phyloP scores from a whole-genome alignment of 2,113 vertebrate genomes.

The Ondatra zibethicus region DNA sequence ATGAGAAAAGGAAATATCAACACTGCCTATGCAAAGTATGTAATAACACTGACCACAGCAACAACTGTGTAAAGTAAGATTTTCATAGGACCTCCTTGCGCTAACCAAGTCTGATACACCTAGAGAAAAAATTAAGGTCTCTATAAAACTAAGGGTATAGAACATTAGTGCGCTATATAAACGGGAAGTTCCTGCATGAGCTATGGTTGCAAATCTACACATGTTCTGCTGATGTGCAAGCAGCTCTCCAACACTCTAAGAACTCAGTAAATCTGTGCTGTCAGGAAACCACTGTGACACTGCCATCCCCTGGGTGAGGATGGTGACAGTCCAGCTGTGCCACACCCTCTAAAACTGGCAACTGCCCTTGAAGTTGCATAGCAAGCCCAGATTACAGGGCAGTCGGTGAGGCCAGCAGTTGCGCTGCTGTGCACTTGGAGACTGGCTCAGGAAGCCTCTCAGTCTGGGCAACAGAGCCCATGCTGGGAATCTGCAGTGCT shows the following conservation, averaged over 20 bases:
- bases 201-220: not conserved
- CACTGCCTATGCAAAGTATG: not conserved
- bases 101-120: not conserved
- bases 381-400: not conserved
- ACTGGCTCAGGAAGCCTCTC: not conserved
- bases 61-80: not conserved
- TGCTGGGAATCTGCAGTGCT: not conserved
- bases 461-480: slow-evolving; percentile 8
- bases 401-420: not conserved
- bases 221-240: not conserved
- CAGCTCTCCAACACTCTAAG: not conserved
- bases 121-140: slow-evolving; percentile 43
- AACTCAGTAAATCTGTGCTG: slow-evolving; percentile 43
- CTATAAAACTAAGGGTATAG: not conserved
- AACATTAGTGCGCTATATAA: not conserved
- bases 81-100: slow-evolving; percentile 14
- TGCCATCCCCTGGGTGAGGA: slow-evolving; percentile 34
- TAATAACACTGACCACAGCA: not conserved
- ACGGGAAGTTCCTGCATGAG: not conserved
- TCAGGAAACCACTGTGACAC: not conserved
- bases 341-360: not conserved
- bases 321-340: not conserved
- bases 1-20: slow-evolving; percentile 22
- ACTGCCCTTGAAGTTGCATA: not conserved
- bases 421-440: not conserved